These are phyloP conservation scores for Propithecus perrieri DNA, from an alignment of 2,797 vertebrate genomes.

Conservation along the genomic window DNA sequence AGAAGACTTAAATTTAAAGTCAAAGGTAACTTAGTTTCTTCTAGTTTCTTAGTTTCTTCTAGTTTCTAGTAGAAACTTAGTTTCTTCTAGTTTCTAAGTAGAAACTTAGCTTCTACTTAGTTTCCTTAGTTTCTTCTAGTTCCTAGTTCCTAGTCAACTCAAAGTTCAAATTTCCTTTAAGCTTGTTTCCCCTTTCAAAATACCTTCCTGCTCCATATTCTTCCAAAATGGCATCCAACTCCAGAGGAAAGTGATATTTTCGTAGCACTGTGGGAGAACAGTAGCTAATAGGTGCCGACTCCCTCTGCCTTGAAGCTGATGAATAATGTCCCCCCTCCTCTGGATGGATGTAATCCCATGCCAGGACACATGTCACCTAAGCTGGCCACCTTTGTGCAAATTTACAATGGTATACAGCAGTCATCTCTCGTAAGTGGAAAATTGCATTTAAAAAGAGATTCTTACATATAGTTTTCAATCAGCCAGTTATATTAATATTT, in stretches of 20 bases:
- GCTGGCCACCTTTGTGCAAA: not conserved
- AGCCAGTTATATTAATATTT: not conserved
- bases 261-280: not conserved
- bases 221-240: not conserved
- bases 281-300: not conserved
- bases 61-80: not conserved
- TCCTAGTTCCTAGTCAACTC: not conserved
- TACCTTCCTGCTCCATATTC: not conserved
- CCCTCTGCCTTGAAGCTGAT: not conserved
- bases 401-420: not conserved
- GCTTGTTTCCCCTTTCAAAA: not conserved
- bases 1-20: not conserved
- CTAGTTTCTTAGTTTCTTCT: not conserved
- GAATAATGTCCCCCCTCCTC: not conserved
- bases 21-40: not conserved
- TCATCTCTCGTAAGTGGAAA: not conserved
- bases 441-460: not conserved
- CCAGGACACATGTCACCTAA: not conserved
- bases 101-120: too few species aligned
- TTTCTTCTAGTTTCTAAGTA: not conserved
- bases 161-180: not conserved
- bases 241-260: not conserved
- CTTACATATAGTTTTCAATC: not conserved
- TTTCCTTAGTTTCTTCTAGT: not conserved
- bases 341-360: fast-evolving